Conservation (phyloP, 2,113 vertebrate genomes). For the Xenopus tropicalis region UCB_Xtro_10.0 CM004444.2:75185001-75185500, state of each 20-base stretch:
- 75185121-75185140: not conserved
- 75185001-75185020: no score
- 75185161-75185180: constrained; percentile 32
- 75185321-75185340: constrained; percentile 46
- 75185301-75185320: not conserved
- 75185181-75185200: constrained; percentile 20
- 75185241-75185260: constrained; percentile 32
- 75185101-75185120: not conserved
- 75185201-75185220: constrained; percentile 22
- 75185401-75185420: constrained; percentile 49
- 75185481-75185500: not conserved
- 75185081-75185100: no score
- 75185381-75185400: constrained; percentile 17
- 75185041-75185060: no score
- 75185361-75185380: constrained; percentile 20
- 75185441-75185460: not conserved
- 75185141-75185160: constrained; percentile 24
- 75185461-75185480: not conserved
- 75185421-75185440: constrained; percentile 42
- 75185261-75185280: constrained; percentile 32
- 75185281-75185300: constrained; percentile 29
- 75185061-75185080: no score
- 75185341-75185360: constrained; percentile 7
- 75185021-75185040: no score
- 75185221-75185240: constrained; percentile 21